phyloP scores from a whole-genome alignment of 2,113 vertebrate genomes.

The Dromas ardeola region DNA sequence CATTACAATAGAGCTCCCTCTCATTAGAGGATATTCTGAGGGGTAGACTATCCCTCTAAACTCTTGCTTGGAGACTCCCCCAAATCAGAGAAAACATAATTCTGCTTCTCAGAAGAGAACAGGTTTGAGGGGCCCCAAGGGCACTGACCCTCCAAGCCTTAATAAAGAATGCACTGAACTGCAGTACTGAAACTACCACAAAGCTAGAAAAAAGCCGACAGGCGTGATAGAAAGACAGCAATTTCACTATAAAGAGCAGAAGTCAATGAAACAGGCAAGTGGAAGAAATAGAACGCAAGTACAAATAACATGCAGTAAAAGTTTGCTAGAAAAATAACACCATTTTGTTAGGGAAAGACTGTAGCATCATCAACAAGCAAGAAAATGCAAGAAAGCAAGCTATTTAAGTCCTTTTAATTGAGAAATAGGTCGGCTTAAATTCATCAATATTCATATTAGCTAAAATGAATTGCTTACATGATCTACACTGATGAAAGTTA shows the following conservation, averaged over 20 bases:
- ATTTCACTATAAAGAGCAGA: not conserved
- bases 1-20: not conserved
- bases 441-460: not conserved
- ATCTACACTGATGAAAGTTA: not conserved
- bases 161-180: not conserved
- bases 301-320: not conserved
- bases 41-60: not conserved
- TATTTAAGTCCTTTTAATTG: not conserved
- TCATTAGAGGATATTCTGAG: not conserved
- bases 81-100: not conserved
- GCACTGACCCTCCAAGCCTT: not conserved
- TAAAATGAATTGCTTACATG: not conserved
- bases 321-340: not conserved
- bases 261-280: not conserved
- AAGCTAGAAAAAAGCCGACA: not conserved
- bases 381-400: not conserved
- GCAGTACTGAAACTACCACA: not conserved
- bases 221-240: not conserved
- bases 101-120: not conserved
- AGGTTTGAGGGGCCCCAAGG: not conserved
- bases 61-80: not conserved
- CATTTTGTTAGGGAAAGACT: not conserved
- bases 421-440: not conserved
- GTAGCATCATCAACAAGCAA: not conserved
- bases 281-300: not conserved